Evolutionary conservation across 2,113 vertebrate genomes (phyloP).

Genomic region (Fukomys damarensis): DNA sequence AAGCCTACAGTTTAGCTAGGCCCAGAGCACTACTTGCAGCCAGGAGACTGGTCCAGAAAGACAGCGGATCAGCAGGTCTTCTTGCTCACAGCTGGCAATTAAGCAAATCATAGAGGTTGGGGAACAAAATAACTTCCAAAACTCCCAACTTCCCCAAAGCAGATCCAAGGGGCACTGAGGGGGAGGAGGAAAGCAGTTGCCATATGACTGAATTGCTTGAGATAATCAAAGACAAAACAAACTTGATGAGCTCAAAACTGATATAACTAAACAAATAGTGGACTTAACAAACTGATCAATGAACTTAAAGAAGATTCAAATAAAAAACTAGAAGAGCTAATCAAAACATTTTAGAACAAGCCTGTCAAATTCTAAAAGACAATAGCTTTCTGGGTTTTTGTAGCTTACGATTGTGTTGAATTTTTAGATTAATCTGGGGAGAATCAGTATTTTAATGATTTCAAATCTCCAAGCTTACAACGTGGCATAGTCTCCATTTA

Average conservation of each 20-base stretch:
- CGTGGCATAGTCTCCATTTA: neutral
- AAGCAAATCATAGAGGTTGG: neutral
- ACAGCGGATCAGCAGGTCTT: neutral
- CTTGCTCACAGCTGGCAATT: neutral
- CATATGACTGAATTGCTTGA: neutral
- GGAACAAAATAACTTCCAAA: neutral
- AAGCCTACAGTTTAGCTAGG: neutral
- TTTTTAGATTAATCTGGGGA: neutral
- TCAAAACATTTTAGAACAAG: neutral
- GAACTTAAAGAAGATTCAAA: neutral
- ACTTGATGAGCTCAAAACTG: neutral
- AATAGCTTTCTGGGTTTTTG: neutral
- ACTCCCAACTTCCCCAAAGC: neutral
- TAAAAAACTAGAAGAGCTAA: neutral
- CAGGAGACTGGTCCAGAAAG: neutral
- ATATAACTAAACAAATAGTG: neutral
- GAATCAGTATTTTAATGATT: neutral
- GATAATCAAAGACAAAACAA: neutral
- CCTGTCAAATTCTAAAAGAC: neutral
- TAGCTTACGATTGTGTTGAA: neutral
- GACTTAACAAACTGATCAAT: neutral
- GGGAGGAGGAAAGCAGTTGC: neutral
- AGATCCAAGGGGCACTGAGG: neutral
- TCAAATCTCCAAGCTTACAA: neutral
- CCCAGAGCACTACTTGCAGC: neutral